phyloP scores from a whole-genome alignment of 2,888 invertebrate genomes.

The Sicus ferrugineus region DNA sequence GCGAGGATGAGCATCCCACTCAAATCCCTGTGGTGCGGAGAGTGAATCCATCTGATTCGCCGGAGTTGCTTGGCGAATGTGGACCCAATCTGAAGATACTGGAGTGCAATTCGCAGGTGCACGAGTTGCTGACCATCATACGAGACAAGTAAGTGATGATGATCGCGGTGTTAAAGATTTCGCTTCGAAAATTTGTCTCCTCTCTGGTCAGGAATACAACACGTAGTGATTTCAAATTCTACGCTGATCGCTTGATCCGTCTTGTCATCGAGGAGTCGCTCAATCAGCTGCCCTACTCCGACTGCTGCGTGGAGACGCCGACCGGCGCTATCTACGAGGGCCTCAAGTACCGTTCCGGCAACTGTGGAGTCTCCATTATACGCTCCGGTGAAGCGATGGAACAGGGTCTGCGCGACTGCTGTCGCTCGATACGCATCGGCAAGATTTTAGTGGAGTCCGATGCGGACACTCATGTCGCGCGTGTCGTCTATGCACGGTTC shows the following conservation, averaged over 20 bases:
- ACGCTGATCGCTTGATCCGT: constrained; percentile 95
- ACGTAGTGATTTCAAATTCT: constrained; percentile 97
- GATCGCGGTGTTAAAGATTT: background rate
- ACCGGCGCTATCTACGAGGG: constrained; percentile 89
- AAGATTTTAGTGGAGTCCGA: constrained; percentile 98
- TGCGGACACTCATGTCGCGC: constrained; percentile 94
- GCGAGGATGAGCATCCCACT: background rate
- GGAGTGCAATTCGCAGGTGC: constrained; percentile 60
- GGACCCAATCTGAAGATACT: constrained; percentile 62
- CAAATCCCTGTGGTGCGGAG: background rate
- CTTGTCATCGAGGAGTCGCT: constrained; percentile 97
- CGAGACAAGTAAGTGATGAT: constrained; percentile 77
- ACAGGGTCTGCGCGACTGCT: constrained; percentile 93
- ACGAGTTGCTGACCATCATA: constrained; percentile 84
- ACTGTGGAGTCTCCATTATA: constrained; percentile 98
- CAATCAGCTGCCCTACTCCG: constrained; percentile 90
- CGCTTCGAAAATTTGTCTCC: background rate
- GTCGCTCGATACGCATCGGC: constrained; percentile 96
- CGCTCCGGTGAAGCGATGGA: constrained; percentile 97
- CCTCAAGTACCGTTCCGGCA: constrained; percentile 93
- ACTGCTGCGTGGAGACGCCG: constrained; percentile 90
- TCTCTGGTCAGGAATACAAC: constrained; percentile 80
- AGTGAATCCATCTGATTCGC: constrained; percentile 23
- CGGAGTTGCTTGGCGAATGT: constrained; percentile 55
- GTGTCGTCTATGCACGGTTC: constrained; percentile 96